A percentile compares a stretch with the other conserved stretches of the same genome.
Conservation (phyloP, 2,888 invertebrate species). For the Polydrusus cervinus region DNA sequence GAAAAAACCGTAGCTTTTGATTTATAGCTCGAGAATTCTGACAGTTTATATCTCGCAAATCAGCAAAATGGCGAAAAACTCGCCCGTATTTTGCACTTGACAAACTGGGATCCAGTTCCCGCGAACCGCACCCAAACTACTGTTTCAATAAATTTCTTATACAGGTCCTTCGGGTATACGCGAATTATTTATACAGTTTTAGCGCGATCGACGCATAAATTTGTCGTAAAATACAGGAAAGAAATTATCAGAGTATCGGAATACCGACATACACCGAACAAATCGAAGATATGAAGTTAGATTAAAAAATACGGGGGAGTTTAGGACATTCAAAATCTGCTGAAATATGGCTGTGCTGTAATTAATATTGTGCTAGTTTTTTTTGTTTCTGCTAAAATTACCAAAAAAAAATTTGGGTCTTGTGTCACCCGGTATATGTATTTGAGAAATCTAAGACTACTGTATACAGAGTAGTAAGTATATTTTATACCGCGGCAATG, state of each 20-base stretch:
- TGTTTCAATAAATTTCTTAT: constrained; percentile 33
- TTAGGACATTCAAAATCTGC: too few species aligned
- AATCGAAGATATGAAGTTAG: too few species aligned
- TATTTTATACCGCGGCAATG: too few species aligned
- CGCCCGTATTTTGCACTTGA: constrained; percentile 54
- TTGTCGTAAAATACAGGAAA: constrained; percentile 8
- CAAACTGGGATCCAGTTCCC: constrained; percentile 46
- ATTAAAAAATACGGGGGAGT: too few species aligned
- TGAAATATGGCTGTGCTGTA: too few species aligned
- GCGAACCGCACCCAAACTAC: constrained; percentile 38
- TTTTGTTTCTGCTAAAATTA: too few species aligned
- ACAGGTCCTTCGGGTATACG: constrained; percentile 25
- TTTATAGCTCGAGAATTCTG: constrained; percentile 44
- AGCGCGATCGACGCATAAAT: constrained; percentile 33
- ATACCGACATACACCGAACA: too few species aligned
- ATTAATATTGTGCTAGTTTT: too few species aligned
- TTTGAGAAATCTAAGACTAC: too few species aligned
- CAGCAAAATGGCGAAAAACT: constrained; percentile 45
- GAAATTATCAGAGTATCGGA: neutral
- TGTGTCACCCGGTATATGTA: too few species aligned
- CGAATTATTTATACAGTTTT: constrained; percentile 40
- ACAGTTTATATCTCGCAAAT: constrained; percentile 52
- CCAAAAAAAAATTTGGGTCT: too few species aligned
- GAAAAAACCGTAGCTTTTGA: constrained; percentile 37
- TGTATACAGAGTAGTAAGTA: too few species aligned